phyloP scores from a whole-genome alignment of 2,888 invertebrate species.

The Caradrina kadenii region DNA sequence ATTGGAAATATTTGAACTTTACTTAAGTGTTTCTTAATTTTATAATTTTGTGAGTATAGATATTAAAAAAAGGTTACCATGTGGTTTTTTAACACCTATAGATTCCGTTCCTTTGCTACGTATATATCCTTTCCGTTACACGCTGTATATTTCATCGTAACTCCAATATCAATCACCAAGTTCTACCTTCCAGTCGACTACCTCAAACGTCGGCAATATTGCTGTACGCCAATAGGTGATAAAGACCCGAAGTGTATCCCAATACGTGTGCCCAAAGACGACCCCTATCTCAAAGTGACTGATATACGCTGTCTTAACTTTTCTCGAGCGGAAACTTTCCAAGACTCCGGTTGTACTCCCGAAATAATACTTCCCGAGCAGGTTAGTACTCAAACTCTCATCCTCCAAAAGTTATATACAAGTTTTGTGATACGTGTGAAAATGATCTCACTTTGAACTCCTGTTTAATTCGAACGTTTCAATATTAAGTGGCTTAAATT shows the following conservation, averaged over 20 bases:
- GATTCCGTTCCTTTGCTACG: too few species aligned
- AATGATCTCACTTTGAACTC: conserved; percentile 64
- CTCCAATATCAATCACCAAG: conserved; percentile 23
- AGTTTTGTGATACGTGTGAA: conserved; percentile 66
- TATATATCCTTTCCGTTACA: too few species aligned
- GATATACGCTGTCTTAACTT: conserved; percentile 83
- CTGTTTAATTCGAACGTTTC: conserved; percentile 61
- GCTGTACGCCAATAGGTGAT: conserved; percentile 72
- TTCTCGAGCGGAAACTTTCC: conserved; percentile 83
- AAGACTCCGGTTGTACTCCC: conserved; percentile 78
- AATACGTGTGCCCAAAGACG: conserved; percentile 77
- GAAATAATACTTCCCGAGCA: conserved; percentile 77
- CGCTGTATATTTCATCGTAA: conserved; percentile 18
- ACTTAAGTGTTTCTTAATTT: too few species aligned
- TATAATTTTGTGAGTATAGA: too few species aligned
- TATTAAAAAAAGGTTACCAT: too few species aligned
- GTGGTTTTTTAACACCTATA: too few species aligned
- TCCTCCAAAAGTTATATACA: conserved; percentile 43
- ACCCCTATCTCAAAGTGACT: conserved; percentile 82
- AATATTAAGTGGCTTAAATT: conserved; percentile 68
- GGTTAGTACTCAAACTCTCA: conserved; percentile 65
- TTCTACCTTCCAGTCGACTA: conserved; percentile 75
- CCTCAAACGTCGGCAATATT: conserved; percentile 71
- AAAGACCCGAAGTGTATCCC: conserved; percentile 77
- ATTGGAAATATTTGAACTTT: too few species aligned